Evolutionary conservation across 2,113 vertebrate species (phyloP).

Genomic region (Callaeas wilsoni): DNA sequence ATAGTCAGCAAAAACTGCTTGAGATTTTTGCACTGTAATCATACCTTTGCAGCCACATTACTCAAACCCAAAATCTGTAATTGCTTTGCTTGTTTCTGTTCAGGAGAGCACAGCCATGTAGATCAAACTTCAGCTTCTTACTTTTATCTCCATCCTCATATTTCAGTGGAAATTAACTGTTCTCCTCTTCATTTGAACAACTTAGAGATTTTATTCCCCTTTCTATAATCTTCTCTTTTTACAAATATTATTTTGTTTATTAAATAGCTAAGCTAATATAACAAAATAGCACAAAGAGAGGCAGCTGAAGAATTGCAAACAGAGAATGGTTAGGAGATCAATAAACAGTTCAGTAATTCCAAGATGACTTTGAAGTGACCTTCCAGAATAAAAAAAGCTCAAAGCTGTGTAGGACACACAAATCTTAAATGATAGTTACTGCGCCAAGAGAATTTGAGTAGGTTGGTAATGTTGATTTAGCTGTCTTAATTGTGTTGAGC

Average conservation of each 20-base stretch:
- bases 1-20: not conserved
- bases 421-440: conserved; percentile 24
- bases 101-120: not conserved
- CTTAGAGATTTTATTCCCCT: not conserved
- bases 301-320: conserved; percentile 19
- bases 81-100: not conserved
- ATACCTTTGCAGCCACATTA: not conserved
- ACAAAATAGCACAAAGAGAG: not conserved
- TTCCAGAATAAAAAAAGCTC: conserved; percentile 16
- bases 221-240: not conserved
- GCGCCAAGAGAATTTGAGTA: conserved; percentile 50
- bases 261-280: not conserved
- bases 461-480: conserved; percentile 52
- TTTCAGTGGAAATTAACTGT: not conserved
- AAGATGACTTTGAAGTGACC: conserved; percentile 54
- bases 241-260: conserved; percentile 1
- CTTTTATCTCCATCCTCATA: not conserved
- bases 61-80: not conserved
- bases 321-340: conserved; percentile 43
- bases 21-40: not conserved
- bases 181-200: not conserved
- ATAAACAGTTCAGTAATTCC: conserved; percentile 28
- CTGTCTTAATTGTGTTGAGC: conserved; percentile 47
- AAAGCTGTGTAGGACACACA: conserved; percentile 1
- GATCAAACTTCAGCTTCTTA: not conserved